Base-by-base conservation (phyloP, 2,888 invertebrate species). In the Amitus sp. region DNA sequence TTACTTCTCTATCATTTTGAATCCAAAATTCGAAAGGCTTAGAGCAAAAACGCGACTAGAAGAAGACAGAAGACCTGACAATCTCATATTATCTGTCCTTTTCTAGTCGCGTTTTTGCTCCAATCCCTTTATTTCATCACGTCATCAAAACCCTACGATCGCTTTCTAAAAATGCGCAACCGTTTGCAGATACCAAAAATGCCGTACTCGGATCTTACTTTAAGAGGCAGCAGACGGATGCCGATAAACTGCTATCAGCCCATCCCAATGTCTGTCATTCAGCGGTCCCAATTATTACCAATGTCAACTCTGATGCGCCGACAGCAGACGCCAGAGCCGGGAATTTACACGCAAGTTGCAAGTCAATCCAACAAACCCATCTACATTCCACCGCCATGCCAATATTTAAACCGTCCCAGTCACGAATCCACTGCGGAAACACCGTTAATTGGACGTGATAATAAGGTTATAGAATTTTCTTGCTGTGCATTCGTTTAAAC, bases 381-480 rank as follows among this genome's bases (percentile, higher is more conserved):
- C 69, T 80, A 80, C 73, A 77, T 78, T 60, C 79, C 79, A 37
- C 79, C 80, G 33, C 78, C 78, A 12, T 78, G 75, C 66, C 78
- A 75, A 47, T 80, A 79, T 72, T 63, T 71, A 68, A 73, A 68
- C 64, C 73, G 76, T 42, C 55, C 67, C 30, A 55, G 64, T 52
- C 79, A 80, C 66, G 79, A 80, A 28, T 73, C 79, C 50, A 80
- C 79, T 42, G 80, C 73, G 54, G 79, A 80, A 69, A 80, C 80
- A 70, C 80, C 80, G 56, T 73, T 80, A 65, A 80, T 80, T 68
- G 79, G 78, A 69, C 77, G 78, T 68, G 80, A 80, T 71, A 79
- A 76, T 75, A 79, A 80, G 75, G 80, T 79, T 67, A 62, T 65
- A 51, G 51, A 47, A 65, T 65, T 62, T 57, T 12, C 48, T 15